phyloP scores from a whole-genome alignment of 2,888 invertebrate genomes.

The Sphaerophoria taeniata region DNA sequence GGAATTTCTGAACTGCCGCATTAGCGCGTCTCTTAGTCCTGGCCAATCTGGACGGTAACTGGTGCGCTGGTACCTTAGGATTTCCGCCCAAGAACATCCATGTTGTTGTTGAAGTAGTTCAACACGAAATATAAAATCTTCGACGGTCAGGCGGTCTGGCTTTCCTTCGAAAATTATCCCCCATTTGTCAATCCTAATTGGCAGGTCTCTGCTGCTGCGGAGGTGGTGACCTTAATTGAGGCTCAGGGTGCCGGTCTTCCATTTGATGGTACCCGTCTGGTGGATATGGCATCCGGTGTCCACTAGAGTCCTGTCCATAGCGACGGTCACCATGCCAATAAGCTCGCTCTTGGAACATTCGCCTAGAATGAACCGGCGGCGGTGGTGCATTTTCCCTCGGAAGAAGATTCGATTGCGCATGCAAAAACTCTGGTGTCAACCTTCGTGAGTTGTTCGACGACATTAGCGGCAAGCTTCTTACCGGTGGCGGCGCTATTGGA shows the following conservation, averaged over 20 bases:
- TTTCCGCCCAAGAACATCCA: conserved; percentile 4
- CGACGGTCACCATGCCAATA: no score
- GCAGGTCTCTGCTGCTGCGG: neutral
- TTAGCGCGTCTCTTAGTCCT: neutral
- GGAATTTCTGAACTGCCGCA: neutral
- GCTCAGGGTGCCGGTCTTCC: neutral
- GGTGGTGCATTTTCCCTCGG: no score
- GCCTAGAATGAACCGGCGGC: no score
- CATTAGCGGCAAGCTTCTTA: no score
- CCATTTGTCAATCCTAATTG: conserved; percentile 11
- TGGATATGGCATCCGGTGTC: no score
- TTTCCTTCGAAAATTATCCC: neutral
- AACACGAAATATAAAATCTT: neutral
- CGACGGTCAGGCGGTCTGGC: neutral
- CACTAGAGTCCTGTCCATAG: no score
- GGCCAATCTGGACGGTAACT: conserved; percentile 9
- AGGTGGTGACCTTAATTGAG: neutral
- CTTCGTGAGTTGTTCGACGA: no score
- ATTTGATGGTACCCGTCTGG: no score
- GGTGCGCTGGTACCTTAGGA: conserved; percentile 1
- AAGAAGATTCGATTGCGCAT: no score
- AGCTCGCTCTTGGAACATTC: no score
- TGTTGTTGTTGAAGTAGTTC: neutral
- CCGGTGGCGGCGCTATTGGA: no score
- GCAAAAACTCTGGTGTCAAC: no score